phyloP scores from a whole-genome alignment of 2,797 vertebrate species.

The Amblyraja radiata region DNA sequence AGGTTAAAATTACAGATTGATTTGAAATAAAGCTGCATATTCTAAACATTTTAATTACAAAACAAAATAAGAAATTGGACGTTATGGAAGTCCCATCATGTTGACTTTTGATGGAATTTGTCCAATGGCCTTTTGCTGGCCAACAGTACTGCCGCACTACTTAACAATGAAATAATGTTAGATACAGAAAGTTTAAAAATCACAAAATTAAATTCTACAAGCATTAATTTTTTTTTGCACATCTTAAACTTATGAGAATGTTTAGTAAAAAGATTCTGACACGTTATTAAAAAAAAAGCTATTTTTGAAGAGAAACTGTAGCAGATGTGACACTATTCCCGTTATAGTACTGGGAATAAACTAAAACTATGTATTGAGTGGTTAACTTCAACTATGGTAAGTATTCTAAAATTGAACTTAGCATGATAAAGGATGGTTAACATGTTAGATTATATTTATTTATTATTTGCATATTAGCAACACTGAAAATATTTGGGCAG shows the following conservation, averaged over 20 bases:
- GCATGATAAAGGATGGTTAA: slow-evolving; percentile 28
- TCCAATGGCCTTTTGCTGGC: not conserved
- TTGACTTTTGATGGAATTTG: not conserved
- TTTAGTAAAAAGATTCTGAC: slow-evolving; percentile 16
- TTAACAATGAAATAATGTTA: slow-evolving; percentile 6
- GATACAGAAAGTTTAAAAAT: not conserved
- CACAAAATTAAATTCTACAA: slow-evolving; percentile 4
- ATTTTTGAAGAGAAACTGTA: not conserved
- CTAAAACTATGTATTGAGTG: not conserved
- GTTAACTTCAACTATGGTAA: not conserved
- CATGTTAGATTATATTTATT: slow-evolving; percentile 17
- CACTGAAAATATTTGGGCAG: not conserved
- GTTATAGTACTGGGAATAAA: too few relatives aligned
- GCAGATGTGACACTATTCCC: not conserved
- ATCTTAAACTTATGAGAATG: not conserved
- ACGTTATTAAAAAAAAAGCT: not conserved
- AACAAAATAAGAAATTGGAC: not conserved
- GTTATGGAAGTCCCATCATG: not conserved
- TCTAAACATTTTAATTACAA: slow-evolving; percentile 25
- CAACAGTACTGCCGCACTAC: not conserved
- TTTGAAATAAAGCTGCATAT: not conserved
- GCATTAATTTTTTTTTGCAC: not conserved
- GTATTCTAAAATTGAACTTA: slow-evolving; percentile 19
- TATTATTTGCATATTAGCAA: slow-evolving; percentile 31
- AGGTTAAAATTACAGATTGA: not conserved